Base-by-base conservation (phyloP, 2,113 vertebrate species). In the Rhizomys pruinosus region DNA sequence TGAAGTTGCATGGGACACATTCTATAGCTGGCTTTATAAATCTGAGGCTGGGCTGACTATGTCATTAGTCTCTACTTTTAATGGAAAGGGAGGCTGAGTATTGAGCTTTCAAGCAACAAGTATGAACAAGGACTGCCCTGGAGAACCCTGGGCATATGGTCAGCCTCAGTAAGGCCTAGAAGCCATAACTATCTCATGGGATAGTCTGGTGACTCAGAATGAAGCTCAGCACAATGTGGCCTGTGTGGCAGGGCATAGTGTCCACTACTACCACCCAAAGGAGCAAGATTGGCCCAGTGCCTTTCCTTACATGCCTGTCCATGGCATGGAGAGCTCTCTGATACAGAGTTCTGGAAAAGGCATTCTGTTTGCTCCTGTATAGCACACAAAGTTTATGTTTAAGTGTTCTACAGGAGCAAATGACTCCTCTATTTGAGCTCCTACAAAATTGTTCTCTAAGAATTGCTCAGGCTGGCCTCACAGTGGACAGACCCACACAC, bases 361-460 rank as follows among this genome's bases (percentile, higher is more conserved):
- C 82, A 0, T 69, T 78, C 73, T 81, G 10, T 79, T 47, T 59
- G n/a, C 1, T 27, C 22, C 57, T 47, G 22, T 68, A 22, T 47
- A 69, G 16, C 52, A 86, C 32, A 34, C 76, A 92, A 89, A 72
- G 76, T 89, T 87, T 78, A 5, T 89, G 84, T 78, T 81, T 89
- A n/a, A n/a, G n/a, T 52, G 47, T 52, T 52, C 11, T 69, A 80
- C 39, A 34, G n/a, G n/a, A 27, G 11, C 3, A 69, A 82, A 84
- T 64, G 71, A 89, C 77, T 42, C 11, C 27, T 63, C 10, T 76
- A 32, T 52, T 69, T 20, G 19, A 96, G 44, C 4, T 16, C 55
- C 92, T 57, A 76, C 37, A 66, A 87, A 91, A 42, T 68, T 90
- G 74, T 55, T 76, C 20, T 87, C 32, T 55, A 71, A 78, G 74